Percentiles rank a stretch among this genome's conserved stretches.
phyloP scores from a whole-genome alignment of 2,113 vertebrate genomes.

The Caranx melampygus region DNA sequence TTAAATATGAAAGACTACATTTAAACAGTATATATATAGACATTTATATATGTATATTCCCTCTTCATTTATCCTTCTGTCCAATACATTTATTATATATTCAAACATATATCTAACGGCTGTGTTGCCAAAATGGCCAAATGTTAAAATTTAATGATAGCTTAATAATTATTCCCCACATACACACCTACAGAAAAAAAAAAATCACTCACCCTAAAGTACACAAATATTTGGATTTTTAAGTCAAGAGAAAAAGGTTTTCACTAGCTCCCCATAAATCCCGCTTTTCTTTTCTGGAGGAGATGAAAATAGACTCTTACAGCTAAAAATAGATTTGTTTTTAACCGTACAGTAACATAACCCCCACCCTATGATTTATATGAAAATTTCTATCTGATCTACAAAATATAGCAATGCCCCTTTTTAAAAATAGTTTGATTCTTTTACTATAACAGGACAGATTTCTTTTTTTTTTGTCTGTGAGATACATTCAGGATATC shows the following conservation, averaged over 20 bases:
- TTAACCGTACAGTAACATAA: constrained; percentile 89
- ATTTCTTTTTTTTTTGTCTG: constrained; percentile 35
- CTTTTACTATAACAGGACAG: constrained; percentile 82
- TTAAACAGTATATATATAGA: constrained; percentile 65
- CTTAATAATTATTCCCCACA: constrained; percentile 54
- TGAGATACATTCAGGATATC: constrained; percentile 88
- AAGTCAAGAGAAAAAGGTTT: constrained; percentile 65
- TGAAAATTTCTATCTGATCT: constrained; percentile 88
- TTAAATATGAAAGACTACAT: constrained; percentile 73
- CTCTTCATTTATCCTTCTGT: constrained; percentile 55
- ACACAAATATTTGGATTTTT: constrained; percentile 80
- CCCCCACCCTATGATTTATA: constrained; percentile 84
- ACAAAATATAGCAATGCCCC: constrained; percentile 98
- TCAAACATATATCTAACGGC: constrained; percentile 35
- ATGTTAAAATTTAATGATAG: constrained; percentile 46
- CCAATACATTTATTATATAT: constrained; percentile 36
- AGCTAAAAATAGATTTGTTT: constrained; percentile 96
- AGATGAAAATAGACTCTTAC: constrained; percentile 98
- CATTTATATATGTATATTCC: constrained; percentile 63
- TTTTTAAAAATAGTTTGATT: constrained; percentile 95
- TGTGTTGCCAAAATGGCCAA: constrained; percentile 58
- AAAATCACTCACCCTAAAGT: constrained; percentile 71
- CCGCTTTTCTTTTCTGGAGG: constrained; percentile 74
- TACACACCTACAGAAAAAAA: constrained; percentile 58
- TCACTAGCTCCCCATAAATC: constrained; percentile 71